Percentiles rank a stretch among this genome's conserved stretches.
Conservation (phyloP, 2,888 invertebrate species). For the Sarcophaga caerulescens region DNA sequence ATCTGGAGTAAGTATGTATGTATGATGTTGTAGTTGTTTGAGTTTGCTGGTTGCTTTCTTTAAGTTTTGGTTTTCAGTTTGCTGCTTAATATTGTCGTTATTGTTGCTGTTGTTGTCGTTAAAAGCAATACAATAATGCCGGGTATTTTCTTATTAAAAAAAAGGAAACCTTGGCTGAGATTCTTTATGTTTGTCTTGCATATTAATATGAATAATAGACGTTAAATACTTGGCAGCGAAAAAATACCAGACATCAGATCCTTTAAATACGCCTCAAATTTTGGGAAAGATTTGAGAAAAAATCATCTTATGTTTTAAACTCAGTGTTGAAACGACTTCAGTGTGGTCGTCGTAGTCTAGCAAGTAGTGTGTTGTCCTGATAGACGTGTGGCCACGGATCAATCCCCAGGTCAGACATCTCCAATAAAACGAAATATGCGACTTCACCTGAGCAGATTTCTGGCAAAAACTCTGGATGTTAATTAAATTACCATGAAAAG, state of each 20-base stretch:
- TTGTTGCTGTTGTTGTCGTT: conserved; percentile 36
- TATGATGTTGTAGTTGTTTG: neutral
- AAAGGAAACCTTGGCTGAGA: conserved; percentile 56
- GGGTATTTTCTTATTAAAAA: conserved; percentile 66
- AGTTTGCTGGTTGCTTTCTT: conserved; percentile 29
- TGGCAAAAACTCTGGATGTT: too few species aligned
- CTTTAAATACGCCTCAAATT: too few species aligned
- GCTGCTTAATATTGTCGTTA: conserved; percentile 3
- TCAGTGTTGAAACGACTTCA: too few species aligned
- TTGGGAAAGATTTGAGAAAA: too few species aligned
- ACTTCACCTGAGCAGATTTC: too few species aligned
- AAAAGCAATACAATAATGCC: conserved; percentile 54
- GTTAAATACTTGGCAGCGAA: conserved; percentile 26
- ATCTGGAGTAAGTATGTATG: conserved; percentile 37
- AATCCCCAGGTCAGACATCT: too few species aligned
- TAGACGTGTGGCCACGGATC: too few species aligned
- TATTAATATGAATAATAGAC: conserved; percentile 67
- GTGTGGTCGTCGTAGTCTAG: too few species aligned
- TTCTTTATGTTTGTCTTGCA: conserved; percentile 65
- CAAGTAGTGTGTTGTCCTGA: too few species aligned
- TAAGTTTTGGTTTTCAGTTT: conserved; percentile 45
- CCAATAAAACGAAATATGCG: too few species aligned
- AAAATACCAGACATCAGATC: neutral
- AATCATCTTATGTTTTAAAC: too few species aligned
- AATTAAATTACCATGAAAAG: too few species aligned